Percentiles rank a stretch among this genome's conserved stretches.
These are phyloP conservation scores for Drosophila birchii DNA, from an alignment of 2,888 invertebrate species.

Conservation along the genomic window DNA sequence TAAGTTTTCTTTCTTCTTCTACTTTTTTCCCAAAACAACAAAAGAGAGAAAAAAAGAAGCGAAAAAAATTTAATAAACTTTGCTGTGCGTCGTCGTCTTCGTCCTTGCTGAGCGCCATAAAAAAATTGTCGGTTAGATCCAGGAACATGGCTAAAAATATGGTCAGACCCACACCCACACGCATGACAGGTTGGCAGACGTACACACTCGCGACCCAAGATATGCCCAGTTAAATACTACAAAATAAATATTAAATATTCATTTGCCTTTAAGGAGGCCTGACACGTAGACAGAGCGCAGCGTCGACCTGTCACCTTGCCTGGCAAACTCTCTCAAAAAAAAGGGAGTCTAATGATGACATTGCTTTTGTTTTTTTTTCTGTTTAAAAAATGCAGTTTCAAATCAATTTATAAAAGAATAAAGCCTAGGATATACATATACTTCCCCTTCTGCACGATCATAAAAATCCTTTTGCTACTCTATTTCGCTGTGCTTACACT, in stretches of 20 bases:
- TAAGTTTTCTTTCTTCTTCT: constrained; percentile 32
- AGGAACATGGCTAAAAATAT: constrained; percentile 27
- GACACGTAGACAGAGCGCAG: background rate
- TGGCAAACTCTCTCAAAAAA: background rate
- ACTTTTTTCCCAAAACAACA: constrained; percentile 5
- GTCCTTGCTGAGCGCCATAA: constrained; percentile 24
- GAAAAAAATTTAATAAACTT: constrained; percentile 51
- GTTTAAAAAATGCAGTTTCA: background rate
- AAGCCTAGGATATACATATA: background rate
- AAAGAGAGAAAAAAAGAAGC: constrained; percentile 3
- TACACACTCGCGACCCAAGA: constrained; percentile 6
- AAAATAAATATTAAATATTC: constrained; percentile 13
- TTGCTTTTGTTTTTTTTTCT: background rate
- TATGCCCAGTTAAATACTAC: constrained; percentile 4
- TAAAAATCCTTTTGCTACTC: constrained; percentile 25
- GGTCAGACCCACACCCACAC: constrained; percentile 1
- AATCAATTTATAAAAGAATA: background rate
- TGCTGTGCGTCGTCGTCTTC: constrained; percentile 15
- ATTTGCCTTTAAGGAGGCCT: background rate
- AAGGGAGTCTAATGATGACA: background rate
- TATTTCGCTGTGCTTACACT: constrained; percentile 33
- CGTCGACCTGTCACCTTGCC: constrained; percentile 4
- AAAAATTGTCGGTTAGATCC: constrained; percentile 35
- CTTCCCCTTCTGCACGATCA: background rate
- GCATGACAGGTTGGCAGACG: constrained; percentile 10